A percentile compares a stretch with the other conserved stretches of the same genome.
Conservation (phyloP, 2,797 vertebrate species). For the Lates japonicus region DNA sequence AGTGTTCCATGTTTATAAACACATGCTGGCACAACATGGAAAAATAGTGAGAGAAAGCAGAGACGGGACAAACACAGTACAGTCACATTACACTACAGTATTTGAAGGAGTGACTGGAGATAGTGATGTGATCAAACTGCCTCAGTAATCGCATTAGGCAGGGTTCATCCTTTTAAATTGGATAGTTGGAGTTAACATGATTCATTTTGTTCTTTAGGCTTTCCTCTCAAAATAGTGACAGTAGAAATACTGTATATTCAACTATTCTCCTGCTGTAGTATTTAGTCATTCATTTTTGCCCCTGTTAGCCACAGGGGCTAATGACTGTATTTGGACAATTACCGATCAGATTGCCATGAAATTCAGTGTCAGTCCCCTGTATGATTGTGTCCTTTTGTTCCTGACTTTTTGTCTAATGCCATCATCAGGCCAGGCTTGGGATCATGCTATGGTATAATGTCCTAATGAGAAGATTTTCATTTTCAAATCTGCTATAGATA, state of each 20-base stretch:
- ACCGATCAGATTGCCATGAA: neutral
- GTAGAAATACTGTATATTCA: slow-evolving; percentile 3
- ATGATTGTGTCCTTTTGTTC: slow-evolving; percentile 1
- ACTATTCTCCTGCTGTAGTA: neutral
- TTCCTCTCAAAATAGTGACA: slow-evolving; percentile 27
- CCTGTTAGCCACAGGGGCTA: neutral
- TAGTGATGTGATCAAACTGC: slow-evolving; percentile 42
- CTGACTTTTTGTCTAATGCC: slow-evolving; percentile 17
- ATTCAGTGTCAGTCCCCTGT: neutral
- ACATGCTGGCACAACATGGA: slow-evolving; percentile 3
- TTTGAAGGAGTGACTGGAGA: slow-evolving; percentile 13
- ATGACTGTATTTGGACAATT: slow-evolving; percentile 9
- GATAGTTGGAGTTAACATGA: slow-evolving; percentile 37
- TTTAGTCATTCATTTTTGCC: neutral
- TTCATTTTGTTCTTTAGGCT: slow-evolving; percentile 20
- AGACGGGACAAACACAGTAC: neutral
- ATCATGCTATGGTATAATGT: neutral
- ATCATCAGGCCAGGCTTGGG: slow-evolving; percentile 8
- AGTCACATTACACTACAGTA: slow-evolving; percentile 12
- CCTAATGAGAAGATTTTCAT: neutral
- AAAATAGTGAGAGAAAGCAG: slow-evolving; percentile 5
- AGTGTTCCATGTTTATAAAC: slow-evolving; percentile 10
- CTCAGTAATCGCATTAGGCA: slow-evolving; percentile 29
- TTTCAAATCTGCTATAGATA: slow-evolving; percentile 8
- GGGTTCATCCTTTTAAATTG: slow-evolving; percentile 22